Conservation (phyloP, 2,797 vertebrate genomes). For the Semaprochilodus insignis region DNA sequence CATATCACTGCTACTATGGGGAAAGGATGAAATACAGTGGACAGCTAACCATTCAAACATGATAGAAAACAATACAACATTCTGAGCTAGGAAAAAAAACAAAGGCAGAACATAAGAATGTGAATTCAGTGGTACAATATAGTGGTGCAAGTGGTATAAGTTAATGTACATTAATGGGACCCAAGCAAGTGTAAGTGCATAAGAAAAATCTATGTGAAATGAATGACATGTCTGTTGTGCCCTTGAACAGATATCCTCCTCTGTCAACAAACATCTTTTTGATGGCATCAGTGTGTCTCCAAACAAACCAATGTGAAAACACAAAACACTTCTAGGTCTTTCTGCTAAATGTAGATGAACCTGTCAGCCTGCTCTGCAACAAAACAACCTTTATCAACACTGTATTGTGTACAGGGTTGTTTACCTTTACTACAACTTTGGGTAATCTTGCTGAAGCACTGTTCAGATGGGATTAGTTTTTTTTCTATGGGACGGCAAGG, state of each 20-base stretch:
- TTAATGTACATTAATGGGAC: not conserved
- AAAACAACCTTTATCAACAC: too few species aligned
- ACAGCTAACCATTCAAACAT: too few species aligned
- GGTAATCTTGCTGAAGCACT: too few species aligned
- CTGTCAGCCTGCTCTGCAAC: not conserved
- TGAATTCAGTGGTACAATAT: not conserved
- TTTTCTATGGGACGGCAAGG: too few species aligned
- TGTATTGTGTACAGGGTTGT: too few species aligned
- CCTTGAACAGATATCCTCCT: constrained; percentile 34
- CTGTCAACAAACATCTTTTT: constrained; percentile 43
- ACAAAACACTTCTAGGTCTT: constrained; percentile 25
- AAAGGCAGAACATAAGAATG: too few species aligned
- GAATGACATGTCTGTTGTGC: constrained; percentile 9
- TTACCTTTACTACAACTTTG: too few species aligned
- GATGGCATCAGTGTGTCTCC: constrained; percentile 37
- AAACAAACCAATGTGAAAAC: constrained; percentile 38
- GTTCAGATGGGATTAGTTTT: too few species aligned
- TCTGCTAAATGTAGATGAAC: not conserved
- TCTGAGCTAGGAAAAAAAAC: too few species aligned
- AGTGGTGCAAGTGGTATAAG: not conserved
- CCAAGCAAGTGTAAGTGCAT: not conserved
- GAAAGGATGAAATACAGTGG: too few species aligned
- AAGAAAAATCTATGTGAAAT: not conserved
- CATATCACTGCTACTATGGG: too few species aligned
- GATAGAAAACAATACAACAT: too few species aligned